Percentiles rank a stretch among this genome's conserved stretches.
These are phyloP conservation scores for Elysia crispata DNA, from an alignment of 2,888 invertebrate genomes.

Conservation along the genomic window DNA sequence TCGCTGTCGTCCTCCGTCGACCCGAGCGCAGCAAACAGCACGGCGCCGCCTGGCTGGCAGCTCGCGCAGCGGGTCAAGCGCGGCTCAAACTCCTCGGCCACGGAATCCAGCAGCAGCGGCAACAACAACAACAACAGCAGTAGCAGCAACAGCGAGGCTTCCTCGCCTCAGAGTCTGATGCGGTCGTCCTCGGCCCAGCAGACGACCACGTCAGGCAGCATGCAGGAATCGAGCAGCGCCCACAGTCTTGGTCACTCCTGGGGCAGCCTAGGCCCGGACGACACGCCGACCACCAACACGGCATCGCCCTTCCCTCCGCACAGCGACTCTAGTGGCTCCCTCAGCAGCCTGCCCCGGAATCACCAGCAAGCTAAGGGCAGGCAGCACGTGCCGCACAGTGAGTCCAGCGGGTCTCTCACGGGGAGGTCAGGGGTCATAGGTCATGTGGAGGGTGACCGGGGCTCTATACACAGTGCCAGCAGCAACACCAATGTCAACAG, in stretches of 20 bases:
- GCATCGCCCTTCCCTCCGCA: slow-evolving; percentile 41
- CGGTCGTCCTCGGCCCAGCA: slow-evolving; percentile 27
- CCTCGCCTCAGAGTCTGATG: slow-evolving; percentile 45
- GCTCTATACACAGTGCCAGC: slow-evolving; percentile 43
- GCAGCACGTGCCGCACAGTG: slow-evolving; percentile 24
- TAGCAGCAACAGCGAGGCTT: slow-evolving; percentile 39
- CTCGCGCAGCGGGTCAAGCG: slow-evolving; percentile 42
- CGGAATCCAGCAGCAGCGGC: too few species aligned
- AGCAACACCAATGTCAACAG: slow-evolving; percentile 68
- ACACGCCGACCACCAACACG: background rate
- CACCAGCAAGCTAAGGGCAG: background rate
- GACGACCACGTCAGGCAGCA: slow-evolving; percentile 27
- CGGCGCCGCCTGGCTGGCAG: slow-evolving; percentile 28
- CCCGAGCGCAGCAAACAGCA: background rate
- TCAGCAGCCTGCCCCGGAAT: slow-evolving; percentile 37
- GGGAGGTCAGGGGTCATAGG: background rate
- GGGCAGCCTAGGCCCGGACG: too few species aligned
- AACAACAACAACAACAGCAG: too few species aligned
- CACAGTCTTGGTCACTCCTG: slow-evolving; percentile 42
- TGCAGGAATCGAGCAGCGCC: slow-evolving; percentile 47
- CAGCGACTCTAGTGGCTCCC: slow-evolving; percentile 46
- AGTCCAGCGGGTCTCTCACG: slow-evolving; percentile 42
- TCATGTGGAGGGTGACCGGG: too few species aligned
- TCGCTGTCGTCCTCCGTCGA: slow-evolving; percentile 5
- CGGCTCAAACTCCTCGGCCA: slow-evolving; percentile 31